A percentile compares a stretch with the other conserved stretches of the same genome.
phyloP scores from a whole-genome alignment of 2,888 invertebrate species.

The Cataglyphis cursor region DNA sequence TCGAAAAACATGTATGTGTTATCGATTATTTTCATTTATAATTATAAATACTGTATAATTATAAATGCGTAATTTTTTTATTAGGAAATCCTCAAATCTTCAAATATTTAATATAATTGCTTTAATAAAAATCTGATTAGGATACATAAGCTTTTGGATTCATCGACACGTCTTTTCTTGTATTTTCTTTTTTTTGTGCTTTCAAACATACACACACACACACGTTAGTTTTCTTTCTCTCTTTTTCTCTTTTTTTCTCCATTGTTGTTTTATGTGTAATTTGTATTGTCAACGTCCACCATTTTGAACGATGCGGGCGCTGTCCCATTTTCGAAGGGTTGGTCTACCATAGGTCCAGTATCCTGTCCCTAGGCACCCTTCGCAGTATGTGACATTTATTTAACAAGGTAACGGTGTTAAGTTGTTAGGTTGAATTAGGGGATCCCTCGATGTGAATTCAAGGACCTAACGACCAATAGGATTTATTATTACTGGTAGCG shows the following conservation, averaged over 20 bases:
- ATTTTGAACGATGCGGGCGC: slow-evolving; percentile 81
- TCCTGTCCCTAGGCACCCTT: slow-evolving; percentile 76
- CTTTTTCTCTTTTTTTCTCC: slow-evolving; percentile 5
- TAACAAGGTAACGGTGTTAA: slow-evolving; percentile 84
- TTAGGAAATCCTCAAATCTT: not conserved
- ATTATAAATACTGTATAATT: not conserved
- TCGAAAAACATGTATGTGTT: not conserved
- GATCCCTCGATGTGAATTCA: slow-evolving; percentile 78
- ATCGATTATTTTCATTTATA: not conserved
- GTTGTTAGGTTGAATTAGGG: slow-evolving; percentile 82
- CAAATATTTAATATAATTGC: not conserved
- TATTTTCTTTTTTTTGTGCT: not conserved
- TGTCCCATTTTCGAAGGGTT: slow-evolving; percentile 83
- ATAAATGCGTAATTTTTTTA: not conserved
- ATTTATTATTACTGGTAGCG: slow-evolving; percentile 76
- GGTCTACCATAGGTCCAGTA: slow-evolving; percentile 73
- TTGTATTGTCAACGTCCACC: slow-evolving; percentile 73
- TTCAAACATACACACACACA: not conserved
- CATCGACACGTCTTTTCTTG: not conserved
- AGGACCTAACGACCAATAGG: slow-evolving; percentile 83
- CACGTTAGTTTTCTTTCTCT: not conserved
- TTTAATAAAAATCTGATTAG: not conserved
- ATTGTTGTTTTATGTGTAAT: slow-evolving; percentile 27
- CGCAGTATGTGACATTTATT: slow-evolving; percentile 82
- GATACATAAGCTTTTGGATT: not conserved